Evolutionary conservation across 1,140 invertebrate genomes (phyloP), one percentile per base, ranked within the genome.

Genomic region (Anastrepha ludens): DNA sequence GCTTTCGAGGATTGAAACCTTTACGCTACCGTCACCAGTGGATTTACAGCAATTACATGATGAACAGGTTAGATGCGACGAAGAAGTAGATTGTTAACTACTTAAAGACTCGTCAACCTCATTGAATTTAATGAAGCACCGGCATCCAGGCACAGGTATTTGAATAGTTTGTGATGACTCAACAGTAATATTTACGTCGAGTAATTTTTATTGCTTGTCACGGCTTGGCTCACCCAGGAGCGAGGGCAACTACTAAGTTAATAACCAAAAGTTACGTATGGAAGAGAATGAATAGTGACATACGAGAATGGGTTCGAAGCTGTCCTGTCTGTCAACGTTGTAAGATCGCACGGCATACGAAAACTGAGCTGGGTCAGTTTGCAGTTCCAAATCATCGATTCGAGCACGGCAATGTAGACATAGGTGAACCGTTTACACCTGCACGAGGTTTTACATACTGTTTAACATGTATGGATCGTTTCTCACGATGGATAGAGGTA

Each of bases 401-500:
- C 9, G 81, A 85, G 50, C 81, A 85, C 20, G 50, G 47, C 81
- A 85, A 85, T 50, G 50, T 85, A 17, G 81, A 85, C 15, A 85
- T 85, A 20, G 81, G 47, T 17, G 81, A 44, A 2, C 81, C 81
- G 15, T 50, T 85, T 17, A 41, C 81, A 3, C 44, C 50, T 11
- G 47, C 41, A 55, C 5, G 50, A 55, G 50, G 50, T 55, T 55
- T 55, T 11, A 55, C 50, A 55, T 55, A 55, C 50, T 55, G 50
- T 11, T 55, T 92, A 1, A 91, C 91, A 2, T 89, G 88, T 15
- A 89, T 94, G 0, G 93, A 93, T 67, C 67, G 91, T 1, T 91
- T 90, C 60, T 92, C 93, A 9, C 85, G 92, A 15, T 95, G 93
- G 92, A 91, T 90, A 0, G 92, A 94, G 90, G 91, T 89, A 6